Evolutionary conservation across 2,113 vertebrate species (phyloP).

Genomic region (Xiphophorus maculatus): DNA sequence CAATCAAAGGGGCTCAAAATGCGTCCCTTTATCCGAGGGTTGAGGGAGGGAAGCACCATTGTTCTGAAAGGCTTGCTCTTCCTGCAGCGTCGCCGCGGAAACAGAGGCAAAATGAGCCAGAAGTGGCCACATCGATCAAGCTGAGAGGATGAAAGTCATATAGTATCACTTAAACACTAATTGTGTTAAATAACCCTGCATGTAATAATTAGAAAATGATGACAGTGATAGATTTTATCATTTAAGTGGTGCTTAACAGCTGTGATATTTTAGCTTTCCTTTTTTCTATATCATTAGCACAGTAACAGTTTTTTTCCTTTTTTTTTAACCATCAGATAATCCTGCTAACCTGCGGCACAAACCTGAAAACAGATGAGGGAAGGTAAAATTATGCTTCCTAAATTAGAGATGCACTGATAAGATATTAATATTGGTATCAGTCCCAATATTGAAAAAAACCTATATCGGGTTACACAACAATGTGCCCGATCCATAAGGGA

Average conservation of each 20-base stretch:
- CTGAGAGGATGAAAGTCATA: conserved; percentile 5
- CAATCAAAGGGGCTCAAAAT: conserved; percentile 74
- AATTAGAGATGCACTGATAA: not conserved
- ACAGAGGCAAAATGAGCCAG: not conserved
- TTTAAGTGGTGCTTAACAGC: conserved; percentile 20
- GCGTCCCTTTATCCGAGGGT: conserved; percentile 56
- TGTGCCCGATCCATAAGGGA: no score
- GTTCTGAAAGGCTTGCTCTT: conserved; percentile 37
- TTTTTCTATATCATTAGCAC: conserved; percentile 33
- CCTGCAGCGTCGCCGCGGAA: not conserved
- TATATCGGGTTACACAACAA: no score
- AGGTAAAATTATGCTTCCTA: not conserved
- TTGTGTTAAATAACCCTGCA: conserved; percentile 24
- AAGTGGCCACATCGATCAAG: not conserved
- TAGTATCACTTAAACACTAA: conserved; percentile 14
- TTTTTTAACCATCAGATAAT: not conserved
- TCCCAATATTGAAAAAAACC: no score
- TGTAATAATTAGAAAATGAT: conserved; percentile 27
- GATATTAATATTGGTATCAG: no score
- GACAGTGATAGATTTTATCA: conserved; percentile 18
- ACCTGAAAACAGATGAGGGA: not conserved
- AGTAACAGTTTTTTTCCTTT: conserved; percentile 7
- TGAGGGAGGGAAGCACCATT: conserved; percentile 37
- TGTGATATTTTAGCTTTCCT: conserved; percentile 29
- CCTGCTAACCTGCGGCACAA: not conserved